Evolutionary conservation across 92 coral and sea anemone species (phyloP).

Genomic region (Pocillopora grandis): DNA sequence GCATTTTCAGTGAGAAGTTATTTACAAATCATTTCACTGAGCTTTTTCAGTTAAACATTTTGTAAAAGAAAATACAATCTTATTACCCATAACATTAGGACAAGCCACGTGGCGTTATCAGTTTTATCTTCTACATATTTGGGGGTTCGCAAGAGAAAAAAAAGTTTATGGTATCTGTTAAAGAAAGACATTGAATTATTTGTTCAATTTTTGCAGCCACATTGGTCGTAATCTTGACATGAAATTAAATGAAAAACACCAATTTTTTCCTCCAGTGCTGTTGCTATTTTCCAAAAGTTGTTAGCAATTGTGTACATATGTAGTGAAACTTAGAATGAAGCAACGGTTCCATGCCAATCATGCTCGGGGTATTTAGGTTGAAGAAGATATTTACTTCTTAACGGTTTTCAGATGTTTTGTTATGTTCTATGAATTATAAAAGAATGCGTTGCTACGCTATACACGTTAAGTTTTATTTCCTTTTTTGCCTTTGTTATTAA

Average conservation of each 20-base stretch:
- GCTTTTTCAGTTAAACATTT: too few relatives aligned
- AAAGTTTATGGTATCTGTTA: too few relatives aligned
- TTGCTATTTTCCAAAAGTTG: neutral
- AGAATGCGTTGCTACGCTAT: neutral
- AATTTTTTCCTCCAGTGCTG: neutral
- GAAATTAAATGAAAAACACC: neutral
- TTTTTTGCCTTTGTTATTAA: neutral
- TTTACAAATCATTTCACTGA: too few relatives aligned
- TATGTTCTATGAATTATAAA: neutral
- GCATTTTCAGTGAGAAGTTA: too few relatives aligned
- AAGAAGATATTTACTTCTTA: neutral
- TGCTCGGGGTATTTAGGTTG: neutral
- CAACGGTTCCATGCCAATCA: neutral
- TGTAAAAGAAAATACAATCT: too few relatives aligned
- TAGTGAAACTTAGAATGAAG: neutral
- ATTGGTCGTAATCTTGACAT: neutral
- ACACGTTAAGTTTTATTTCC: neutral
- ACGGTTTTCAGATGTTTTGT: neutral
- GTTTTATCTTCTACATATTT: neutral
- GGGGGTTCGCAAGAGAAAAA: neutral
- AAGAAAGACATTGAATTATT: neutral
- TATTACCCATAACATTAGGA: neutral
- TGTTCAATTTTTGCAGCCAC: neutral
- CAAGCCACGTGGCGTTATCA: neutral
- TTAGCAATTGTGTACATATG: neutral